Evolutionary conservation across 2,113 vertebrate species (phyloP).

Genomic region (Phalacrocorax brasilianus): DNA sequence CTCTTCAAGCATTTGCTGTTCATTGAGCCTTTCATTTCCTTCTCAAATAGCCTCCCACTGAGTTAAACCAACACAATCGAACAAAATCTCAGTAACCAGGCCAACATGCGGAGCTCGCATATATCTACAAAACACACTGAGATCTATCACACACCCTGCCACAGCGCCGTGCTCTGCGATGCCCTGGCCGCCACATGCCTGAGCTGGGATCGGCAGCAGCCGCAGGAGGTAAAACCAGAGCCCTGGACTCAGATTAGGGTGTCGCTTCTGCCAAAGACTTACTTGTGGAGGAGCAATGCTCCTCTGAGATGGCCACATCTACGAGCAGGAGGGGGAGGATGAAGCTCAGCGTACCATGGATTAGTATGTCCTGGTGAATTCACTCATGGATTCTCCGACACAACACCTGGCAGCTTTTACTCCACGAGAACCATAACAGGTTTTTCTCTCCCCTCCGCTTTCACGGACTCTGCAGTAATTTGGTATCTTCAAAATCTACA

Average conservation of each 20-base stretch:
- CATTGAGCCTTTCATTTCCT: conserved; percentile 35
- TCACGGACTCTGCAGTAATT: not conserved
- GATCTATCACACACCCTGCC: not conserved
- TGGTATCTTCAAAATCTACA: not conserved
- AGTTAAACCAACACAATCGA: conserved; percentile 50
- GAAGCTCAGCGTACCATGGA: not conserved
- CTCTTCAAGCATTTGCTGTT: conserved; percentile 5
- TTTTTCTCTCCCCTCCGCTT: not conserved
- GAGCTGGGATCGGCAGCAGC: not conserved
- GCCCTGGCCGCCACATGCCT: rapidly evolving
- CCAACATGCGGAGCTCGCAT: not conserved
- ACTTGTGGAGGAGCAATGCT: not conserved
- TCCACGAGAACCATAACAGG: rapidly evolving
- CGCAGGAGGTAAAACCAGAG: not conserved
- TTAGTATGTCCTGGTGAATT: not conserved
- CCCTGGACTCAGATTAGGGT: rapidly evolving
- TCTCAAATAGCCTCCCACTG: conserved; percentile 53
- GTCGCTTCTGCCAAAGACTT: not conserved
- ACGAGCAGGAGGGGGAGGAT: not conserved
- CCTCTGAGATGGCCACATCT: not conserved
- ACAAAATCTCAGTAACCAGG: not conserved
- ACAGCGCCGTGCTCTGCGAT: rapidly evolving
- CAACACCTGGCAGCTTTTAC: not conserved
- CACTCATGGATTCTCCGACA: not conserved
- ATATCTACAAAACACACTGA: not conserved